Evolutionary conservation across 1,140 invertebrate genomes (phyloP), one percentile per base, ranked within the genome.

Genomic region (Saxidomus purpurata): DNA sequence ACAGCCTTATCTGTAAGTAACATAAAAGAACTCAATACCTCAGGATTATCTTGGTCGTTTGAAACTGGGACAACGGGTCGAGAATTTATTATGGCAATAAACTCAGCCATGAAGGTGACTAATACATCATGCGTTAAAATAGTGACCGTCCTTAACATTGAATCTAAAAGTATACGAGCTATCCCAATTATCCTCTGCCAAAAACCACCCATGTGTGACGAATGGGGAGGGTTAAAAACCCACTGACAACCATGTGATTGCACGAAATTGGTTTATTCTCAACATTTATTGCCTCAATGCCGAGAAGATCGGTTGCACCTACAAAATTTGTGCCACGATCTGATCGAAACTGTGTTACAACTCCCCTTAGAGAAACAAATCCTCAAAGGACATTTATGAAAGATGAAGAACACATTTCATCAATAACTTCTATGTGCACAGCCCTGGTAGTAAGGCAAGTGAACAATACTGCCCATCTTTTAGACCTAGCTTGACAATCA

Each of bases 251-350:
- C 43, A 15, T 43, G 19, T 28, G 19, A 40, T 59, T 31, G 22
- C 28, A 69, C 13, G 40, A 40, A 69, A 19, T 34, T 67, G 22
- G 22, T 6, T 36, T 25, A 43, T 69, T 34, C 25, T 69, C 81
- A 25, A 69, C 81, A 31, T 84, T 43, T 40, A 43, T 69, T 31
- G 61, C 40, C 19, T 84, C 34, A 15, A 67, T 67, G 6, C 49
- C 25, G 8, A 69, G 38, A 38, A 25, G 3, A 38, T 84, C 40
- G 6, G 31, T 17, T 22, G 89, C 93, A 38, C 90, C 93, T 15
- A 87, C 81, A 47, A 93, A 92, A 86, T 94, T 94, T 15, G 91
- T 93, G 13, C 93, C 92, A 17, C 89, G 59, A 76, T 93, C 92
- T 8, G 74, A 90, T n/a, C 77, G 19, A 28, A 92, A 49, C 22